These are phyloP conservation scores for Typhlichthys eigenmanni DNA, from an alignment of 2,797 vertebrate genomes.

Conservation along the genomic window DNA sequence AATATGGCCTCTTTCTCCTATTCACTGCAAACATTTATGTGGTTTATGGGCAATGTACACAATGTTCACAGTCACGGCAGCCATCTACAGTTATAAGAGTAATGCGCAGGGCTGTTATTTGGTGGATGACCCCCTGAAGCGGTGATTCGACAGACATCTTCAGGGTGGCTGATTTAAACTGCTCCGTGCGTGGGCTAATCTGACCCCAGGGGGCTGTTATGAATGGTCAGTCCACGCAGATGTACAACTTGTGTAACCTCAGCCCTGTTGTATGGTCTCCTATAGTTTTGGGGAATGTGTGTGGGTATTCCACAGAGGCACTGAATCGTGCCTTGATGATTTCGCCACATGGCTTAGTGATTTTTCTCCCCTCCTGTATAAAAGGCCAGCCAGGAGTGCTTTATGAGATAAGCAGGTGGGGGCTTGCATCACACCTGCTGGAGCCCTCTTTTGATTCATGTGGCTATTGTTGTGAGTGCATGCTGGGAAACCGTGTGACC, in stretches of 20 bases:
- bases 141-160: conserved; percentile 26
- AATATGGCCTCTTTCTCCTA: conserved; percentile 24
- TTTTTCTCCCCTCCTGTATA: conserved; percentile 25
- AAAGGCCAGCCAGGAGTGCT: conserved; percentile 42
- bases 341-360: conserved; percentile 39
- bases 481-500: conserved; percentile 10
- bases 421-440: conserved; percentile 38
- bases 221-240: conserved; percentile 43
- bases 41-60: conserved; percentile 42
- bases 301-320: conserved; percentile 41
- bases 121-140: conserved; percentile 27
- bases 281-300: conserved; percentile 4
- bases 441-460: conserved; percentile 52
- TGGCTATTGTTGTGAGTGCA: conserved; percentile 22
- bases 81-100: conserved; percentile 49
- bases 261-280: conserved; percentile 43
- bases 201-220: conserved; percentile 54
- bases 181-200: conserved; percentile 52
- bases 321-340: conserved; percentile 47
- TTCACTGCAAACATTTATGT: conserved; percentile 51
- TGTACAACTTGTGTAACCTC: conserved; percentile 46
- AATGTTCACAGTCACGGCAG: conserved; percentile 18
- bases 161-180: conserved; percentile 40
- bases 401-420: conserved; percentile 40
- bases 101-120: conserved; percentile 42